These are phyloP conservation scores for Copidosoma aretas DNA, from an alignment of 2,888 invertebrate genomes.

Conservation along the genomic window DNA sequence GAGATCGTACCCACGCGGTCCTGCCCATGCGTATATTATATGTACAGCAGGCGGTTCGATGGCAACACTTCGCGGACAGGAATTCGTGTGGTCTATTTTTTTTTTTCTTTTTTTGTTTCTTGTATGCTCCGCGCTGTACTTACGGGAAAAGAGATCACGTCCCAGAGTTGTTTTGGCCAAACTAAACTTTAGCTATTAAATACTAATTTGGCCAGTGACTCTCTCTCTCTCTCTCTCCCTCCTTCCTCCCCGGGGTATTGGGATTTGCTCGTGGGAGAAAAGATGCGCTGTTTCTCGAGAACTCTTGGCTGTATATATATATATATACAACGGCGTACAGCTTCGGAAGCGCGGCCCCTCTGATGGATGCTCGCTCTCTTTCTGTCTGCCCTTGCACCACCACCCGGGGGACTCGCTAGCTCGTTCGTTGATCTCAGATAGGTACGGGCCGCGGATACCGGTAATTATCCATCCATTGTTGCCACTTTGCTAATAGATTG, in stretches of 20 bases:
- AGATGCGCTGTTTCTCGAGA: conserved; percentile 12
- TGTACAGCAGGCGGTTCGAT: no score
- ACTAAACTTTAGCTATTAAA: conserved; percentile 54
- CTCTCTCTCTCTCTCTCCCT: no score
- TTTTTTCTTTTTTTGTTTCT: no score
- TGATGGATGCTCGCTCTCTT: neutral
- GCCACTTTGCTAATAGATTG: conserved; percentile 51
- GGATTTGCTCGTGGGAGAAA: conserved; percentile 36
- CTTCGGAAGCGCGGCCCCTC: neutral
- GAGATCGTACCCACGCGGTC: no score
- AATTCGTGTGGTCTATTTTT: no score
- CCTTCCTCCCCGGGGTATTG: conserved; percentile 43
- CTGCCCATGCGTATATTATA: no score
- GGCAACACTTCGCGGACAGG: no score
- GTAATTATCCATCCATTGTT: conserved; percentile 53
- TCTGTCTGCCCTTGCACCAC: neutral
- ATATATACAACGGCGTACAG: neutral
- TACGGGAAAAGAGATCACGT: no score
- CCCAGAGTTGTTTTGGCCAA: conserved; percentile 6
- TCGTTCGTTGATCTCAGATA: conserved; percentile 46
- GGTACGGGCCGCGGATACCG: conserved; percentile 36
- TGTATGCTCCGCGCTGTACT: no score
- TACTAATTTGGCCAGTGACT: conserved; percentile 49
- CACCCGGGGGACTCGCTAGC: conserved; percentile 40
- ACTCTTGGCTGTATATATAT: neutral